Percentiles rank a stretch among this genome's conserved stretches.
These are phyloP conservation scores for Solenodon paradoxus DNA, from an alignment of 2,113 vertebrate genomes.

Conservation along the genomic window DNA sequence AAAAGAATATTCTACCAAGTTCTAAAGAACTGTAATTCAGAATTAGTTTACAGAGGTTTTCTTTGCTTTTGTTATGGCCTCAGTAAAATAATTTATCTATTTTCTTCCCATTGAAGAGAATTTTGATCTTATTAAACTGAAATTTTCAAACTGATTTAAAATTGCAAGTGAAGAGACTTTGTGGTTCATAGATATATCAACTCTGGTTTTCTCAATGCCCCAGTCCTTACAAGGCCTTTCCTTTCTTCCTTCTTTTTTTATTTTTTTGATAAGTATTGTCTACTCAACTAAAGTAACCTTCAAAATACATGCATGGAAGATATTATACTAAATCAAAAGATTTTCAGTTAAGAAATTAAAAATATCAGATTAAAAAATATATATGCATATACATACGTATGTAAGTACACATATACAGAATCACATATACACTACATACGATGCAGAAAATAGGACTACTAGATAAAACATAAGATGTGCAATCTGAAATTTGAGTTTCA, in stretches of 20 bases:
- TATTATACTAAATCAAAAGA: background rate
- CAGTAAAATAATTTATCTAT: background rate
- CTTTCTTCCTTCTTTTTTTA: background rate
- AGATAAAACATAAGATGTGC: background rate
- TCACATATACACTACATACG: too few relatives aligned
- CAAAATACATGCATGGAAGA: background rate
- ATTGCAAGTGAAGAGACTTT: background rate
- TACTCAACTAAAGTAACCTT: background rate
- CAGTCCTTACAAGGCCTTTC: too few relatives aligned
- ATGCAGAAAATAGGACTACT: background rate
- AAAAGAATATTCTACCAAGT: background rate
- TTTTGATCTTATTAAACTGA: background rate
- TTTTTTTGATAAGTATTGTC: background rate
- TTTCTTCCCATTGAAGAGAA: background rate
- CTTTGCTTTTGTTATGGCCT: background rate
- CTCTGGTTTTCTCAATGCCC: background rate
- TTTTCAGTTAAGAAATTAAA: background rate
- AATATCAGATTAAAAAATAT: background rate
- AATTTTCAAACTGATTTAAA: background rate
- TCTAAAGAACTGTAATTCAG: background rate
- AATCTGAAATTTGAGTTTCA: background rate
- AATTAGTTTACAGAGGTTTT: background rate
- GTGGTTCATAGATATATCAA: background rate
- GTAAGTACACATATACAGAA: background rate
- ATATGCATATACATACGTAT: background rate